Evolutionary conservation across 1,140 invertebrate species (phyloP), one percentile per base, ranked within the genome.

Genomic region (Aricia agestis): DNA sequence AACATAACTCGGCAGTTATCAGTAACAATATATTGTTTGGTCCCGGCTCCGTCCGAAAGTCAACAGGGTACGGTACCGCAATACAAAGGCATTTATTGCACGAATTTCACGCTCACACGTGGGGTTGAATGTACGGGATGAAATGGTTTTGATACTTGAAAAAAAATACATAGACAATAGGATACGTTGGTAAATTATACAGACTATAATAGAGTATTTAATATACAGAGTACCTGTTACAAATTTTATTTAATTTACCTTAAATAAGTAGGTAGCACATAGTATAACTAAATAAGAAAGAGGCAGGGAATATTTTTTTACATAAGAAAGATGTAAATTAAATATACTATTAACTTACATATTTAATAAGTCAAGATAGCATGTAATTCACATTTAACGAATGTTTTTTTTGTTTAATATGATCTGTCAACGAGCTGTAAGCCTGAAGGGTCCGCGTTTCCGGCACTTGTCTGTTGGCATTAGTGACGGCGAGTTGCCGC

Each of bases 51-150:
- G 81, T 80, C 82, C 78, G 80, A 87, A 85, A 90, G 88, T 89
- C 88, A 89, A 89, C 88, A 90, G 81, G 75, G 71, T 70, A 63
- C 41, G 45, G 74, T 74, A 79, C 82, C 84, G 76, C 86, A 85
- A 86, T 86, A 88, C 84, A 87, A 87, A 84, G 81, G 81, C 85
- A 84, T 87, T 89, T 86, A 84, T 89, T 86, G 84, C 84, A 84
- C 81, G 82, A 85, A 87, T 86, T 90, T 90, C 83, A 90, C 88
- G 86, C 86, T 84, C 79, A 76, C 84, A 81, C 76, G 77, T 85
- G 78, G 86, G 84, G 87, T 82, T 79, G 67, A 42, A 17, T 78
- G 36, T 79, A 82, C 68, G 42, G 57, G 31, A 72, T 61, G 13
- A 3, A 1, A 61, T 1, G 0, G 1, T 41, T n/a, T 86, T 85